Evolutionary conservation across 2,113 vertebrate genomes (phyloP).

Genomic region (Odobenus rosmarus): DNA sequence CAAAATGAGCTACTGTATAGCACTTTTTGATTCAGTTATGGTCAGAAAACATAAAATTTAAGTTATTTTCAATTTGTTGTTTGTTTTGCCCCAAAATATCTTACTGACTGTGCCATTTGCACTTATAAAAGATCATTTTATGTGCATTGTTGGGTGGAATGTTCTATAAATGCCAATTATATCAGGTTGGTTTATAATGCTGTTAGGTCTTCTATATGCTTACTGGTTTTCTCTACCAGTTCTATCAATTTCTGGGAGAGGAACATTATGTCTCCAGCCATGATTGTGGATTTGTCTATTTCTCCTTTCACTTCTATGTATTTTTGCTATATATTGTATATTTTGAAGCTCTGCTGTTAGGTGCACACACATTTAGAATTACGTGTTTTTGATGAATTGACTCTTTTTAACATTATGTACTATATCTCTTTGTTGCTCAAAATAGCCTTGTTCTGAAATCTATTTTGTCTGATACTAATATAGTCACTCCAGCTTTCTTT

Average conservation of each 20-base stretch:
- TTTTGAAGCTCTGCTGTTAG: slow-evolving; percentile 17
- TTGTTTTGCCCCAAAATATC: background rate
- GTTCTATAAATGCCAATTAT: background rate
- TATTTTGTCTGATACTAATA: background rate
- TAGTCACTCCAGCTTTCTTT: background rate
- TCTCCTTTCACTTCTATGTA: background rate
- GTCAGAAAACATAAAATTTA: slow-evolving; percentile 1
- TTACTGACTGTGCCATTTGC: background rate
- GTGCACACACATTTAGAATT: background rate
- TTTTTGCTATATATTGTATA: background rate
- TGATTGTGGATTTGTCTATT: background rate
- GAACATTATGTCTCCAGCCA: background rate
- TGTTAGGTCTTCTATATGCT: background rate
- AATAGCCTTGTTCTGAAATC: slow-evolving; percentile 9
- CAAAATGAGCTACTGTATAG: background rate
- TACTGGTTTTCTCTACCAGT: background rate
- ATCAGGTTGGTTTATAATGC: background rate
- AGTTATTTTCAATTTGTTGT: slow-evolving; percentile 4
- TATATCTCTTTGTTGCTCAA: background rate
- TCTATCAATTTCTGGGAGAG: background rate
- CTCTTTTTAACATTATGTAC: background rate
- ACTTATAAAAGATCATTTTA: background rate
- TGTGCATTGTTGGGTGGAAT: background rate
- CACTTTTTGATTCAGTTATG: background rate
- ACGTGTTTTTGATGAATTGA: background rate